phyloP scores from a whole-genome alignment of 2,113 vertebrate genomes.

The Rhinolophus ferrumequinum region DNA sequence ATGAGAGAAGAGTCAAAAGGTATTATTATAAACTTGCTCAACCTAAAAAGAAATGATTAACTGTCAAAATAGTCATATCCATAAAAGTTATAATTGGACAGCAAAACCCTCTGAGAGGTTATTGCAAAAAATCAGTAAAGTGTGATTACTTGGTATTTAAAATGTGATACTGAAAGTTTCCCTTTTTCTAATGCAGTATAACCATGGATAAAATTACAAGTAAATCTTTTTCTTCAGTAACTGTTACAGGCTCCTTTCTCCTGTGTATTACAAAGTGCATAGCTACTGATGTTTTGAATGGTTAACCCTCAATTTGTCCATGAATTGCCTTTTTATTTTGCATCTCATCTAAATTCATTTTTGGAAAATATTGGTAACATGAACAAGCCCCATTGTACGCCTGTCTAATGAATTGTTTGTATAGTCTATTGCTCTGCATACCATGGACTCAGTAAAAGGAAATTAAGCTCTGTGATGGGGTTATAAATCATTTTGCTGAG shows the following conservation, averaged over 20 bases:
- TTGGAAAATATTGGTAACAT: not conserved
- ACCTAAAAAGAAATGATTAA: not conserved
- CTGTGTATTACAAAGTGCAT: not conserved
- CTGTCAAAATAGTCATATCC: not conserved
- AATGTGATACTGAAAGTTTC: conserved; percentile 33
- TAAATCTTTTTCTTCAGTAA: conserved; percentile 8
- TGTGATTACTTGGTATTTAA: conserved; percentile 3
- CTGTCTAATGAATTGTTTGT: conserved; percentile 47
- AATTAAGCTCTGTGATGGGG: conserved; percentile 27
- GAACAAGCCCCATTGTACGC: not conserved
- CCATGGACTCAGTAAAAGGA: not conserved
- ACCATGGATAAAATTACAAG: conserved; percentile 19
- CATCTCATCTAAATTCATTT: conserved; percentile 44
- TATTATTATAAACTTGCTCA: conserved; percentile 17
- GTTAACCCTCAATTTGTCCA: conserved; percentile 27
- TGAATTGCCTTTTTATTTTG: conserved; percentile 62
- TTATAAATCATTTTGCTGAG: conserved; percentile 57
- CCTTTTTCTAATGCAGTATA: not conserved
- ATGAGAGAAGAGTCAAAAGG: not conserved
- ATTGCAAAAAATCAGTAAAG: conserved; percentile 6
- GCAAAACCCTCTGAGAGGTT: not conserved
- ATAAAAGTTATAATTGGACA: not conserved
- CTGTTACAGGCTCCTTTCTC: not conserved
- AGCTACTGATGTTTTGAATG: conserved; percentile 39
- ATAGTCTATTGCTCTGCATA: not conserved